These are phyloP conservation scores for Corythucha ciliata DNA, from an alignment of 2,888 invertebrate genomes.

Conservation along the genomic window DNA sequence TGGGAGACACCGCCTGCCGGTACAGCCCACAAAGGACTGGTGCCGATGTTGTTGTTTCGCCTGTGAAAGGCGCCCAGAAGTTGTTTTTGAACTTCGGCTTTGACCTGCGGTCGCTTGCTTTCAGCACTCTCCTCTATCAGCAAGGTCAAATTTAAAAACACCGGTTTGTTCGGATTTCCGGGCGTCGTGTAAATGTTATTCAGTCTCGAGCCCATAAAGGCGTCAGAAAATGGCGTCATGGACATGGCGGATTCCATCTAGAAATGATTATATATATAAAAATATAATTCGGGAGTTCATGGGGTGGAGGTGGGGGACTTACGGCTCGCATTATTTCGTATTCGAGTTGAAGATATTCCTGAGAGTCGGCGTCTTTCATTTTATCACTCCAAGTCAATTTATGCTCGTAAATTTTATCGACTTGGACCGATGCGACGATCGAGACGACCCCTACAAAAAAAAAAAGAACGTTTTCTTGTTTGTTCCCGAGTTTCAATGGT, in stretches of 20 bases:
- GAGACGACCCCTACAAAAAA: constrained; percentile 54
- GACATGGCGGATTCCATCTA: constrained; percentile 86
- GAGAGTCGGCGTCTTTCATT: constrained; percentile 64
- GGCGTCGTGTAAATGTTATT: constrained; percentile 67
- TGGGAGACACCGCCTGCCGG: constrained; percentile 70
- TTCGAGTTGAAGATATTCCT: constrained; percentile 69
- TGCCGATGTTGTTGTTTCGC: constrained; percentile 78
- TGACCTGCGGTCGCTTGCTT: constrained; percentile 43
- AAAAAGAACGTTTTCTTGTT: not conserved
- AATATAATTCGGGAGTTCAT: not conserved
- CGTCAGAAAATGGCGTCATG: constrained; percentile 82
- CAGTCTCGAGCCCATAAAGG: constrained; percentile 70
- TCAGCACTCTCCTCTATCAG: constrained; percentile 68
- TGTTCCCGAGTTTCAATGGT: not conserved
- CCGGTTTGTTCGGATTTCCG: constrained; percentile 43
- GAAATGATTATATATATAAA: not conserved
- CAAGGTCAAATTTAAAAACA: constrained; percentile 77
- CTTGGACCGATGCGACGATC: constrained; percentile 65
- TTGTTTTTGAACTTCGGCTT: constrained; percentile 72
- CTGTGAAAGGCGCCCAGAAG: constrained; percentile 71
- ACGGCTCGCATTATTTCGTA: constrained; percentile 82
- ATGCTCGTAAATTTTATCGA: constrained; percentile 73
- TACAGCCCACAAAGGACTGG: constrained; percentile 73
- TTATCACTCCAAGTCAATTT: constrained; percentile 61
- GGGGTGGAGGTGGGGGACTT: constrained; percentile 42